These are phyloP conservation scores for Otocyon megalotis DNA, from an alignment of 2,113 vertebrate species.

Conservation along the genomic window DNA sequence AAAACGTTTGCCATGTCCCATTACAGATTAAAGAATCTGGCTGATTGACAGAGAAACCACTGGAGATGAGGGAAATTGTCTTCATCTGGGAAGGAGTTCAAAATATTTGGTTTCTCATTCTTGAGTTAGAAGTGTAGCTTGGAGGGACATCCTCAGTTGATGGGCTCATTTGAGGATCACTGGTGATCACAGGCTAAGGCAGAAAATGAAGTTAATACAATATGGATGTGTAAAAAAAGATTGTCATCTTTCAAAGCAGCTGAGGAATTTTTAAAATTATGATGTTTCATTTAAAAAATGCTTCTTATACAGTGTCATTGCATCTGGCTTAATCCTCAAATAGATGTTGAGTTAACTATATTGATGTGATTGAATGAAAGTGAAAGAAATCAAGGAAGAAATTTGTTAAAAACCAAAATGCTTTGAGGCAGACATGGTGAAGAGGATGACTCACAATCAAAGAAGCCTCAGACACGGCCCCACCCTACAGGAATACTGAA, in stretches of 20 bases:
- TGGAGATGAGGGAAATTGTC: conserved; percentile 16
- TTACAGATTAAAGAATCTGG: background rate
- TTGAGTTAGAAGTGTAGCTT: conserved; percentile 33
- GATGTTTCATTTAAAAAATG: conserved; percentile 19
- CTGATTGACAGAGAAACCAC: background rate
- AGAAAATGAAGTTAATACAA: conserved; percentile 49
- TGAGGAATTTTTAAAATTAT: conserved; percentile 69
- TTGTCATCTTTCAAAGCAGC: conserved; percentile 69
- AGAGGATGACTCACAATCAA: conserved; percentile 72
- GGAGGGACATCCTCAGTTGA: conserved; percentile 23
- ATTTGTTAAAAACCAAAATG: conserved; percentile 63
- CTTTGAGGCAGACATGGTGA: conserved; percentile 54
- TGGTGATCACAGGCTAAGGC: conserved; percentile 68
- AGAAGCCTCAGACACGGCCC: background rate
- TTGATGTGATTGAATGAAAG: conserved; percentile 58
- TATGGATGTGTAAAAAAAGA: conserved; percentile 17
- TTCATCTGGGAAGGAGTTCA: background rate
- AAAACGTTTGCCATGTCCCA: background rate
- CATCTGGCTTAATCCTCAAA: conserved; percentile 32
- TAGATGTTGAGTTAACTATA: conserved; percentile 63
- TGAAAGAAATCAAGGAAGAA: conserved; percentile 59
- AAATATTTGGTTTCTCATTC: conserved; percentile 31
- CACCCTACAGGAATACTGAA: background rate
- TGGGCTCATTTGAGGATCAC: conserved; percentile 20
- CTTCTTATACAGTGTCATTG: background rate